Evolutionary conservation across 2,888 invertebrate genomes (phyloP).

Genomic region (Argyra leucocephala): DNA sequence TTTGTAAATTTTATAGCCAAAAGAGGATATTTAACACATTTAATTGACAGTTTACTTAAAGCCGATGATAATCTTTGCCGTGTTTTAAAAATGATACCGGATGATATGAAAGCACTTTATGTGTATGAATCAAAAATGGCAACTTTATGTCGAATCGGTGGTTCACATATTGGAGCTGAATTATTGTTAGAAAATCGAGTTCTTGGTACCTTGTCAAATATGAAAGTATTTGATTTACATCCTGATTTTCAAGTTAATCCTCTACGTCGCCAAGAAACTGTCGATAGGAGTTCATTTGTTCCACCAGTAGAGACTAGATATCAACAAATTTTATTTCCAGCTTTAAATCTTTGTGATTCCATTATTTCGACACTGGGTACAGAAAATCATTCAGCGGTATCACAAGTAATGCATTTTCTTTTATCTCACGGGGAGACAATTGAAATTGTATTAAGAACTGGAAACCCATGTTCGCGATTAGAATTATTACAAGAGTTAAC

Average conservation of each 20-base stretch:
- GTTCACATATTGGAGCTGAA: conserved; percentile 57
- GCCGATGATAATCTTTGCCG: conserved; percentile 58
- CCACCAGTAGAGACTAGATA: conserved; percentile 62
- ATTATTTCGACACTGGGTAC: conserved; percentile 73
- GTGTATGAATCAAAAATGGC: conserved; percentile 83
- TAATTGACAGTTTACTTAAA: conserved; percentile 69
- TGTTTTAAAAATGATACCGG: conserved; percentile 57
- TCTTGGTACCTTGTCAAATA: conserved; percentile 53
- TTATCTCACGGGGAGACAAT: conserved; percentile 74
- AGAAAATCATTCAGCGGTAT: conserved; percentile 70
- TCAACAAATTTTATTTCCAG: conserved; percentile 73
- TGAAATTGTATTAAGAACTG: conserved; percentile 64
- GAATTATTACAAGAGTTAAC: conserved; percentile 66
- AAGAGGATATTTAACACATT: conserved; percentile 65
- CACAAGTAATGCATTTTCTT: conserved; percentile 71
- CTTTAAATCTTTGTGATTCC: conserved; percentile 69
- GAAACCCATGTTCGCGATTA: conserved; percentile 54
- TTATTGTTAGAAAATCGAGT: conserved; percentile 52
- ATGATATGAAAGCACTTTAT: conserved; percentile 65
- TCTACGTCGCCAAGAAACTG: conserved; percentile 27
- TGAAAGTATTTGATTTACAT: conserved; percentile 62
- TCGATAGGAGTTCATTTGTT: conserved; percentile 43
- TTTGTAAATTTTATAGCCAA: conserved; percentile 55
- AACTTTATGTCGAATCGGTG: conserved; percentile 60
- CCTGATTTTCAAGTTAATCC: conserved; percentile 51